phyloP scores from a whole-genome alignment of 2,113 vertebrate genomes.

The Microcebus griseorufus region DNA sequence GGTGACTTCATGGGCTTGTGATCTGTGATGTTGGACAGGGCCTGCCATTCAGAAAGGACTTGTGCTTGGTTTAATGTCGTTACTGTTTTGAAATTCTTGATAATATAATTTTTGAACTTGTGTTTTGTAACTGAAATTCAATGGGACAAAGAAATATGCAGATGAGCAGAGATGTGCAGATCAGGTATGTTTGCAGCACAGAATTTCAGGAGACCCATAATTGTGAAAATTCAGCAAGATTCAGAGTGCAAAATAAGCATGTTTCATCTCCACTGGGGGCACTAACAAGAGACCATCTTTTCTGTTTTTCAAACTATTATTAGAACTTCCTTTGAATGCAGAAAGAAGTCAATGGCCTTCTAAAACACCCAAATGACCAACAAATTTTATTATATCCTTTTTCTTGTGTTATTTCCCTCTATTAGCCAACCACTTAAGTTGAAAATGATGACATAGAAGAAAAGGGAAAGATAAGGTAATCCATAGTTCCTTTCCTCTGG shows the following conservation, averaged over 20 bases:
- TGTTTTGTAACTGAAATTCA: background rate
- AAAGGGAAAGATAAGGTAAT: background rate
- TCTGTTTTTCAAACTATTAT: background rate
- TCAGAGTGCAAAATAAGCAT: background rate
- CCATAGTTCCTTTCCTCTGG: background rate
- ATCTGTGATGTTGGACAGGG: background rate
- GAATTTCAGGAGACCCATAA: too few species aligned
- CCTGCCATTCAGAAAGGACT: background rate
- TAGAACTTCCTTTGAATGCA: background rate
- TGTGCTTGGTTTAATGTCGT: background rate
- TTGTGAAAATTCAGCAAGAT: background rate
- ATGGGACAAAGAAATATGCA: too few species aligned
- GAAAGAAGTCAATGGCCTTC: background rate
- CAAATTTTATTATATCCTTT: background rate
- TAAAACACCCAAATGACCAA: background rate
- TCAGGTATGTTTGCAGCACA: rapidly evolving
- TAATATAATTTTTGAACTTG: background rate
- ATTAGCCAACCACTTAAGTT: background rate
- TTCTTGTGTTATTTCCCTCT: background rate
- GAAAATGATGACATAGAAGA: background rate
- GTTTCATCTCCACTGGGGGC: background rate
- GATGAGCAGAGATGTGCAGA: background rate
- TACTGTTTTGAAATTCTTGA: background rate
- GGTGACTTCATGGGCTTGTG: background rate
- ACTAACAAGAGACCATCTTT: background rate